Evolutionary conservation across 2,888 invertebrate genomes (phyloP).

Genomic region (Drosophila putrida): DNA sequence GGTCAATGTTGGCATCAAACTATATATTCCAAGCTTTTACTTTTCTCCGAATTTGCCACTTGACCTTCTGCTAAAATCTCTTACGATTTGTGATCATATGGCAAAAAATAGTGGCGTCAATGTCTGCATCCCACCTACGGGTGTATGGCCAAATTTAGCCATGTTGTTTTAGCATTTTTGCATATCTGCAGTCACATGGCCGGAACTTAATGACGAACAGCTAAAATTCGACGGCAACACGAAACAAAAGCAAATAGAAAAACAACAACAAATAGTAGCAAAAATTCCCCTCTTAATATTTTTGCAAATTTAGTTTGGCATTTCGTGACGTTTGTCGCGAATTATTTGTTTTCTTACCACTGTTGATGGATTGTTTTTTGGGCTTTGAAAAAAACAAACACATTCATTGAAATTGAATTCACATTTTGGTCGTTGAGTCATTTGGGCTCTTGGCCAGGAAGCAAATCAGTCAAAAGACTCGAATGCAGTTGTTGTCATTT

Average conservation of each 20-base stretch:
- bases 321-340: slow-evolving; percentile 70
- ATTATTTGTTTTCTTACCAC: slow-evolving; percentile 13
- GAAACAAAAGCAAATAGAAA: not conserved
- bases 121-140: slow-evolving; percentile 22
- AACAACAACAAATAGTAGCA: not conserved
- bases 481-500: slow-evolving; percentile 18
- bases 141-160: slow-evolving; percentile 48
- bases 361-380: slow-evolving; percentile 56
- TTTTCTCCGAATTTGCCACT: not conserved
- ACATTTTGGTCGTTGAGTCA: slow-evolving; percentile 48
- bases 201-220: slow-evolving; percentile 47
- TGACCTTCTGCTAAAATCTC: slow-evolving; percentile 18
- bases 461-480: slow-evolving; percentile 30
- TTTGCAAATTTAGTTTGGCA: slow-evolving; percentile 23
- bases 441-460: slow-evolving; percentile 56
- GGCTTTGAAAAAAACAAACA: not conserved
- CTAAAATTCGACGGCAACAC: slow-evolving; percentile 2
- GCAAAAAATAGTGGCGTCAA: slow-evolving; percentile 39
- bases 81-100: slow-evolving; percentile 13
- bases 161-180: slow-evolving; percentile 36
- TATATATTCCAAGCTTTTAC: too few relatives aligned
- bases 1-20: too few relatives aligned
- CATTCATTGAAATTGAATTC: slow-evolving; percentile 57
- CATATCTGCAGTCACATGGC: slow-evolving; percentile 53
- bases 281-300: slow-evolving; percentile 25